Evolutionary conservation across 2,888 invertebrate species (phyloP).

Genomic region (Pteria penguin): DNA sequence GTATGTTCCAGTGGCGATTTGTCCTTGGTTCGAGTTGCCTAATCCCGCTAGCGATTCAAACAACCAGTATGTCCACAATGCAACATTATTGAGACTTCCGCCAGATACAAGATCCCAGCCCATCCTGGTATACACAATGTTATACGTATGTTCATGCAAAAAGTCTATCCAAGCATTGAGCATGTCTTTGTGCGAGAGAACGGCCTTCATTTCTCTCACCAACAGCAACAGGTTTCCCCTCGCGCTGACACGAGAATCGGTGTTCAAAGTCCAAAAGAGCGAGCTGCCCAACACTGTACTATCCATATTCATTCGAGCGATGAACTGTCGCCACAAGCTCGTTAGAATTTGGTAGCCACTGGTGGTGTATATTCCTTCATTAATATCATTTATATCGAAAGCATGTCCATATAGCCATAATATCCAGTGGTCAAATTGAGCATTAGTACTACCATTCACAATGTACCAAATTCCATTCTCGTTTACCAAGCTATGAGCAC

Average conservation of each 20-base stretch:
- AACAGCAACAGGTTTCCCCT: not conserved
- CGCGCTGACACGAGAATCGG: not conserved
- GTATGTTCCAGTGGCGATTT: not conserved
- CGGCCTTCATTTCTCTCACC: conserved; percentile 3
- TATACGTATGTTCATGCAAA: conserved; percentile 1
- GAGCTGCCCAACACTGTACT: not conserved
- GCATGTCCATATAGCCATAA: not conserved
- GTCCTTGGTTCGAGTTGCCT: no score
- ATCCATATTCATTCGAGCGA: not conserved
- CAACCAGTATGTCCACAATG: conserved; percentile 25
- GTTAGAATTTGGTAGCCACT: conserved; percentile 1
- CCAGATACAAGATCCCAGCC: conserved; percentile 24
- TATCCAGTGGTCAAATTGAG: not conserved
- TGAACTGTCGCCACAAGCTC: conserved; percentile 12
- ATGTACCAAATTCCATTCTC: not conserved
- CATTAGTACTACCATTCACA: not conserved
- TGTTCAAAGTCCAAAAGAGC: conserved; percentile 9
- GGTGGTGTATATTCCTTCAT: not conserved
- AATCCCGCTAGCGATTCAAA: no score
- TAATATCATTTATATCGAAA: not conserved
- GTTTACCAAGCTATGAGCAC: not conserved
- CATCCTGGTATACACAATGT: not conserved
- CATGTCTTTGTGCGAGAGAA: not conserved
- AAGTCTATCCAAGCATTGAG: not conserved
- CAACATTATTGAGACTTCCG: conserved; percentile 5